A percentile compares a stretch with the other conserved stretches of the same genome.
Conservation (phyloP, 2,113 vertebrate species). For the Malurus cyaneus region DNA sequence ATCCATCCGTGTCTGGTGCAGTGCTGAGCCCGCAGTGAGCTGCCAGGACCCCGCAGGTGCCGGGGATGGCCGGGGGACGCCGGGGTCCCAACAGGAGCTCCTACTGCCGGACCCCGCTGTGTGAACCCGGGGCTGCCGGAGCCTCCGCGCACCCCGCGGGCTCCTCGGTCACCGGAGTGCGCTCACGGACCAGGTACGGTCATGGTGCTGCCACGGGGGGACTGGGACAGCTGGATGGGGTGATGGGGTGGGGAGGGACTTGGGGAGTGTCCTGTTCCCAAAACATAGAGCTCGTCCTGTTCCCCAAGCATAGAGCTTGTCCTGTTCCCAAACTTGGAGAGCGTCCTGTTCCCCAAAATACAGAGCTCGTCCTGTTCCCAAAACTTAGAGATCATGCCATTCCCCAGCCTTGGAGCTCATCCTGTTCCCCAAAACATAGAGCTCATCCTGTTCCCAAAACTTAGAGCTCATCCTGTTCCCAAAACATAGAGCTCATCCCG, state of each 20-base stretch:
- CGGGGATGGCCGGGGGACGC: constrained; percentile 90
- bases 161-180: constrained; percentile 88
- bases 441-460: rapidly evolving
- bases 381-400: rapidly evolving
- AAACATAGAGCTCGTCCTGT: rapidly evolving
- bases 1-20: not conserved
- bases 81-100: constrained; percentile 91
- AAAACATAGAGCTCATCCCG: rapidly evolving
- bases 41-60: not conserved
- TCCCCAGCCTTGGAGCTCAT: rapidly evolving
- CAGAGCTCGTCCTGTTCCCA: rapidly evolving
- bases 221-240: not conserved
- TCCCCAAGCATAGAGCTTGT: rapidly evolving
- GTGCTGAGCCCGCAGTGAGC: constrained; percentile 17
- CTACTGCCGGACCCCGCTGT: constrained; percentile 91
- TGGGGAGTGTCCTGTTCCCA: not conserved
- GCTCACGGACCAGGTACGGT: constrained; percentile 87
- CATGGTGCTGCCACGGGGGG: too few relatives aligned
- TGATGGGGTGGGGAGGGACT: not conserved
- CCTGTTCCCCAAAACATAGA: rapidly evolving
- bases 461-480: not conserved
- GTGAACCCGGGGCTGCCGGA: constrained; percentile 85
- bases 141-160: constrained; percentile 84
- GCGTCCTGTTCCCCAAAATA: not conserved
- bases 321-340: rapidly evolving